Evolutionary conservation across 2,113 vertebrate genomes (phyloP), one percentile per base, ranked within the genome.

Genomic region (Eulemur macaco): DNA sequence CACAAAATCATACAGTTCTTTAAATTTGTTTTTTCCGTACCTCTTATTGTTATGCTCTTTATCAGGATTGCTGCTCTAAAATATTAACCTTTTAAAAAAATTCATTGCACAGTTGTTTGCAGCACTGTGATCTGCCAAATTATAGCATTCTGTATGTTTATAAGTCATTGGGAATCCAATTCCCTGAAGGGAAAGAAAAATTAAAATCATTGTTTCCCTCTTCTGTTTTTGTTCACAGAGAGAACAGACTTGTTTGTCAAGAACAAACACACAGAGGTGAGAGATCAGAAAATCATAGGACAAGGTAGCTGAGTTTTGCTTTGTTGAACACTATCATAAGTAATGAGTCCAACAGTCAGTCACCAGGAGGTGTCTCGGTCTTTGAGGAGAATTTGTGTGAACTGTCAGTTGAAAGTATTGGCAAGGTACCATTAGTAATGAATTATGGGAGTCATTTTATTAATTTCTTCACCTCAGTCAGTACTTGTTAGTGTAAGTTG

Each of bases 391-490:
- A 98, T 97, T 89, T 96, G 97, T 97, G 95, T 96, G 96, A 98
- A 96, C 95, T 97, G 89, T 95, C 96, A 94, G 73, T 97, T 98
- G 97, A 97, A 98, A 98, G 95, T 98, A 88, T 29, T 96, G 96
- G 97, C 96, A 96, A 92, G 97, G 97, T 98, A 98, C 98, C 97
- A 98, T 98, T 98, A 98, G 98, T 98, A 97, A 98, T 98, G 98
- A 98, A 98, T 98, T 98, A 98, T 97, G 97, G 97, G 97, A 98
- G 97, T 98, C 97, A 98, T 98, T 98, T 98, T 98, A 98, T 98
- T 98, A 98, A 98, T 98, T 98, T 98, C 97, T 98, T 98, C 98
- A 98, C 98, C 98, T 98, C 97, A 97, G 97, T 98, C 98, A 97
- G 96, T 97, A 97, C 97, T 93, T 95, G 97, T 98, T 98, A 98